Percentiles rank a stretch among this genome's conserved stretches.
Conservation (phyloP, 2,888 invertebrate genomes). For the Thyatira batis region DNA sequence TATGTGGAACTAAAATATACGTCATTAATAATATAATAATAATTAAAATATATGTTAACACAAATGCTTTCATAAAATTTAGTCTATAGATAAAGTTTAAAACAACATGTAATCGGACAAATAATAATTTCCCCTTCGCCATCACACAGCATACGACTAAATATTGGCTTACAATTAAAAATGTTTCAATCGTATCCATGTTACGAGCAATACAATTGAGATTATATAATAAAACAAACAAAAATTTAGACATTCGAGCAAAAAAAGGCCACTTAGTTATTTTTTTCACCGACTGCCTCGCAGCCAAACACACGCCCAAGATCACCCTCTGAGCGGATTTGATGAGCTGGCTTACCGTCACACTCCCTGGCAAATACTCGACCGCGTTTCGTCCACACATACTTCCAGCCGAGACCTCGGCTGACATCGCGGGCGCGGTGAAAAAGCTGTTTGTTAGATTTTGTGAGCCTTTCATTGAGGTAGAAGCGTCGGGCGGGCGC, state of each 20-base stretch:
- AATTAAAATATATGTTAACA: no score
- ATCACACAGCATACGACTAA: no score
- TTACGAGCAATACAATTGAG: no score
- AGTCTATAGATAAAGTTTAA: not conserved
- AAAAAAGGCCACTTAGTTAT: not conserved
- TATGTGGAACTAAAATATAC: no score
- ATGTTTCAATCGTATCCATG: no score
- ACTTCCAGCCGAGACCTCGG: constrained; percentile 1
- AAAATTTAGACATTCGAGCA: not conserved
- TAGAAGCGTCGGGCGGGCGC: not conserved
- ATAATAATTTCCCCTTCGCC: no score
- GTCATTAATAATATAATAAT: no score
- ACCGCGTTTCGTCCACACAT: constrained; percentile 7
- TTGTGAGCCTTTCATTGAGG: not conserved
- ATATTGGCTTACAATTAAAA: no score
- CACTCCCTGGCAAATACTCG: constrained; percentile 3
- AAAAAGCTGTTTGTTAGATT: not conserved
- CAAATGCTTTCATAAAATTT: no score
- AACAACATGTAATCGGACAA: no score
- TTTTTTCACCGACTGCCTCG: not conserved
- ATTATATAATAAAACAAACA: no score
- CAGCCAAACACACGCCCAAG: constrained; percentile 2
- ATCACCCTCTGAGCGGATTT: constrained; percentile 4
- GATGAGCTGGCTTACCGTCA: constrained; percentile 2
- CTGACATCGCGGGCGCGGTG: not conserved